Conservation (phyloP, 2,797 vertebrate species). For the Poliocrania exsul region DNA sequence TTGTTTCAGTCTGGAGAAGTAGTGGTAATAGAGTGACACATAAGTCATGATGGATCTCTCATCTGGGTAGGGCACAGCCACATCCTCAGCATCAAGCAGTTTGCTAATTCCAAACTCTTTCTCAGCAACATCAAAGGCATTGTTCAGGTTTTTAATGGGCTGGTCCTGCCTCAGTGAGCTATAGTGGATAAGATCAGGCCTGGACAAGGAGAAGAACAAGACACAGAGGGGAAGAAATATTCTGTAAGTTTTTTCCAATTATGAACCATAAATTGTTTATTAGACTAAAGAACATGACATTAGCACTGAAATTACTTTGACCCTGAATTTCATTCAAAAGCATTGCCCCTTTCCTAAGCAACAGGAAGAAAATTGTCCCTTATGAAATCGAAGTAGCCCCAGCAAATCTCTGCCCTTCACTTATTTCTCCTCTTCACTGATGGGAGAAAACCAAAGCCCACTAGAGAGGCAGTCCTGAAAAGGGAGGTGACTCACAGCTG, state of each 20-base stretch:
- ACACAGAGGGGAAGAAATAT: neutral
- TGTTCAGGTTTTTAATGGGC: conserved; percentile 79
- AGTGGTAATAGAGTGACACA: conserved; percentile 90
- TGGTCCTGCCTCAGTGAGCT: conserved; percentile 71
- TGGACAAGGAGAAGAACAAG: conserved; percentile 47
- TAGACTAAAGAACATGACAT: neutral
- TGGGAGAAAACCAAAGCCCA: neutral
- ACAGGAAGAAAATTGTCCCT: neutral
- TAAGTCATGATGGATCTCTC: conserved; percentile 94
- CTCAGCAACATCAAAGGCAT: conserved; percentile 86
- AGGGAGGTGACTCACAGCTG: neutral
- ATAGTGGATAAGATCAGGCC: conserved; percentile 89
- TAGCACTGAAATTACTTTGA: neutral
- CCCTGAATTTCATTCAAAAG: neutral
- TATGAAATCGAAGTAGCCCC: neutral
- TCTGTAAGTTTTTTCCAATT: neutral
- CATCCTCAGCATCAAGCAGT: conserved; percentile 89
- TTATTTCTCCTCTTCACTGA: neutral
- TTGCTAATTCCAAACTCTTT: conserved; percentile 85
- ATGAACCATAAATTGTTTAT: neutral
- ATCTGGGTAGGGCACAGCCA: conserved; percentile 83
- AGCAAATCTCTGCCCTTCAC: neutral
- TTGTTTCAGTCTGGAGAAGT: conserved; percentile 87
- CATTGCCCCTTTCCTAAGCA: neutral
- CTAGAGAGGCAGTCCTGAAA: neutral